Evolutionary conservation across 2,888 invertebrate species (phyloP), one percentile per base, ranked within the genome.

Genomic region (Mythimna impura): DNA sequence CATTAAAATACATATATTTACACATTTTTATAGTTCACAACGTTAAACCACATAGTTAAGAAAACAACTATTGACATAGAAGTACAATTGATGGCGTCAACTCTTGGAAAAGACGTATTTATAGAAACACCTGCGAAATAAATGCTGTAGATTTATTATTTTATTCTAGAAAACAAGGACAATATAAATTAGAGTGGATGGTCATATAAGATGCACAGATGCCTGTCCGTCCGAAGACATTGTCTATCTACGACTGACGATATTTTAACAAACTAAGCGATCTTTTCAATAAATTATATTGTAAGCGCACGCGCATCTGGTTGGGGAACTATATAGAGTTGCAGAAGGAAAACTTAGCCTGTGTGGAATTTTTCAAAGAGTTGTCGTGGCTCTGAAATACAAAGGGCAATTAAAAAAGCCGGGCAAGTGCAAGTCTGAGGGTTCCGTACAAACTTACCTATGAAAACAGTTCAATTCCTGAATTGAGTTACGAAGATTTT

Each of bases 241-340:
- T 88, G 90, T 90, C 91, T 89, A 89, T 90, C 90, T 81, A 66
- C 77, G 73, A 91, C 87, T 80, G 85, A 89, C 87, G 90, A 91
- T 90, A 91, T 91, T 92, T 92, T 91, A 93, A 92, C 93, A 90
- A 92, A 92, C 92, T 90, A 86, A 89, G 85, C 89, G 89, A 89
- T 90, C 89, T 89, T 90, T 89, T 87, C 84, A 89, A 89, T 91
- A 90, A 89, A 90, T 90, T 90, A 89, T 91, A 90, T 89, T 84
- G 87, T 83, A 89, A 76, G 87, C 87, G 88, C 87, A 86, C 83
- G 85, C 85, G 89, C 87, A 86, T 77, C 70, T 71, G 20, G 50
- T 17, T 5, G 30, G 47, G 64, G 75, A 79, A 75, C 47, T 68
- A 0, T 69, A 62, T 73, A 81, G 87, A 86, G 89, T 34, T 78